Base-by-base conservation (phyloP, 2,113 vertebrate species). In the Oncorhynchus tshawytscha region DNA sequence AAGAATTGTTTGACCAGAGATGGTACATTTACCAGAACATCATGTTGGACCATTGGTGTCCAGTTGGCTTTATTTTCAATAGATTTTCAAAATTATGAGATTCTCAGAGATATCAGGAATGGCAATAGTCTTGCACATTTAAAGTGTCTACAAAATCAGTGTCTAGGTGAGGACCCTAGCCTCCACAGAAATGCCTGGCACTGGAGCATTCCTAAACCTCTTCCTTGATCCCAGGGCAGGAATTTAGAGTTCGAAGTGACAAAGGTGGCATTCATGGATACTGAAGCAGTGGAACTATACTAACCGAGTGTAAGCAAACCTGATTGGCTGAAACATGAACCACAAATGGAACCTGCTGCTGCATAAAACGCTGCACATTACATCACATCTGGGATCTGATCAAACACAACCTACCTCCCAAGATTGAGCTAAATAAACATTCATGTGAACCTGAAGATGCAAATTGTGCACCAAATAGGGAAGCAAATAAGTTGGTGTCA, bases 191-290 rank as follows among this genome's bases (percentile, higher is more conserved):
- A 67, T 29, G 12, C 60, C 68, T 69, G 67, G 4, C 18, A 18
- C 24, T 69, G 59, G 27, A 24, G 48, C 59, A 59, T 79, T 64
- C 74, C 66, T n/a, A 72, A 74, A 76, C 59, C 75, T 25, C 67
- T 77, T 57, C 76, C 74, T 70, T 70, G 79, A 78, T 86, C 77
- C 70, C 71, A 67, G 67, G 69, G 64, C 75, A 67, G 69, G 75
- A 71, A 31, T 71, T 72, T 60, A 34, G 18, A 51, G 67, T 11
- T 45, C 22, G 22, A 48, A 5, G 67, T 68, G 51, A 86, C 82
- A 86, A 86, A 82, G 80, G 72, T 78, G 69, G 60, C 60, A 80
- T 84, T 86, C 82, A 86, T 70, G 48, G 31, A 13, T 72, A 11
- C 51, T 16, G 15, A 15, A 29, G 65, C 27, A 29, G 25, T 29